These are phyloP conservation scores for Volucella zonaria DNA, from an alignment of 2,888 invertebrate genomes.

Conservation along the genomic window DNA sequence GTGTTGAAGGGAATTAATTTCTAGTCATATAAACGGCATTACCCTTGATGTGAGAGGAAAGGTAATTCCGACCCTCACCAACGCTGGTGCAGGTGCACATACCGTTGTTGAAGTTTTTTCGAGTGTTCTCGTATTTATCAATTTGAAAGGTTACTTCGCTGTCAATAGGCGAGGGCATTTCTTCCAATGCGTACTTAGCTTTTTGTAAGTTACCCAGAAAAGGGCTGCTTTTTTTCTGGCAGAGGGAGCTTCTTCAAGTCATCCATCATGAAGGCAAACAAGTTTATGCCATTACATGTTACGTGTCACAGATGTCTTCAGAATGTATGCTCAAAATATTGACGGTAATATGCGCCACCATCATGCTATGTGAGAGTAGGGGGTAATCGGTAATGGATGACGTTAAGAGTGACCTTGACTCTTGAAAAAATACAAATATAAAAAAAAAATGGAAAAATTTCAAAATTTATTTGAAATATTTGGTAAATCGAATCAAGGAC, in stretches of 20 bases:
- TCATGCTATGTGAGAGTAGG: background rate
- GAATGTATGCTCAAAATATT: slow-evolving; percentile 31
- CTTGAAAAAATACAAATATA: background rate
- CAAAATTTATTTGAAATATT: slow-evolving; percentile 13
- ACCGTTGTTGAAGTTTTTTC: slow-evolving; percentile 10
- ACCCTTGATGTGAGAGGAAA: background rate
- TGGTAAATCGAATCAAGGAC: background rate
- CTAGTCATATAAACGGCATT: slow-evolving; percentile 22
- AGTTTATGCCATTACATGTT: slow-evolving; percentile 31
- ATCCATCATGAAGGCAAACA: slow-evolving; percentile 32
- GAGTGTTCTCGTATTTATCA: slow-evolving; percentile 30
- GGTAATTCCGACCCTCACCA: background rate
- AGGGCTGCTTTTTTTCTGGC: background rate
- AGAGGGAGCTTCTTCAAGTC: background rate
- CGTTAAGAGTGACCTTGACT: slow-evolving; percentile 26
- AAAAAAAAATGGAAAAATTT: too few relatives aligned
- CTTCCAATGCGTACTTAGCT: slow-evolving; percentile 25
- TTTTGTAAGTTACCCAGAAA: background rate
- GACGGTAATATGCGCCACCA: slow-evolving; percentile 9
- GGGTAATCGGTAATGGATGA: slow-evolving; percentile 3
- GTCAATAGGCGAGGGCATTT: slow-evolving; percentile 18
- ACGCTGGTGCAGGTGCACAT: background rate
- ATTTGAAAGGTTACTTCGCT: slow-evolving; percentile 29
- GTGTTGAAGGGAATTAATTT: slow-evolving; percentile 58
- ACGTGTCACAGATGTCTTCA: slow-evolving; percentile 54